phyloP scores from a whole-genome alignment of 2,113 vertebrate genomes.

The Nettapus auritus region DNA sequence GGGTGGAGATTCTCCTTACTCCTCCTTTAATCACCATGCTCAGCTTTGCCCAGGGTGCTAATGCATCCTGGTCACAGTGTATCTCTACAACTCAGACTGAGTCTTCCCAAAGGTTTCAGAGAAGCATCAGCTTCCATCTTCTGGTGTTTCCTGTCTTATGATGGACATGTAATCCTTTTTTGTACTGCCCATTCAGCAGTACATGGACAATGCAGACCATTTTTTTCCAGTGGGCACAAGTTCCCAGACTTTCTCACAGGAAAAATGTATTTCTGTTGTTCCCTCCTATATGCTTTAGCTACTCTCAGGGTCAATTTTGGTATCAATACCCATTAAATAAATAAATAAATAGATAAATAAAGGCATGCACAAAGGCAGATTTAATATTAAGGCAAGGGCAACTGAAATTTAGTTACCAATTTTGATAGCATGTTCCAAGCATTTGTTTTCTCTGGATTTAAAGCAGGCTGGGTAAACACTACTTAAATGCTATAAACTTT shows the following conservation, averaged over 20 bases:
- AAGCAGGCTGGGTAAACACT: conserved; percentile 23
- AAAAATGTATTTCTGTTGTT: neutral
- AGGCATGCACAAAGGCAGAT: neutral
- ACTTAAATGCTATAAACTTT: conserved; percentile 61
- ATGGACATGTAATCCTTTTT: neutral
- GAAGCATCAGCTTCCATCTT: neutral
- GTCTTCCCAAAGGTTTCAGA: neutral
- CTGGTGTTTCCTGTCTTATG: fast-evolving
- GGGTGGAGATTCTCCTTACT: too few relatives aligned
- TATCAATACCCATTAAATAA: neutral
- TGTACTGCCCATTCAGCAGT: neutral
- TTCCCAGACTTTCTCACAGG: neutral
- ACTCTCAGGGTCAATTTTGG: neutral
- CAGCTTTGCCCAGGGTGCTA: neutral
- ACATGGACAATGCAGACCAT: fast-evolving
- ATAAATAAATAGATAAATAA: neutral
- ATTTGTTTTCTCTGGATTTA: conserved; percentile 70
- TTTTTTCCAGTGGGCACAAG: neutral
- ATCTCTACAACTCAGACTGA: neutral
- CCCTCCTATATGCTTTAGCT: neutral
- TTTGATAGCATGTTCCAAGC: conserved; percentile 24
- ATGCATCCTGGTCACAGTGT: neutral
- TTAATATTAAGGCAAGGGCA: neutral
- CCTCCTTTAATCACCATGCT: too few relatives aligned
- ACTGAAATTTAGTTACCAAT: neutral